These are phyloP conservation scores for Apostichopus leukothele DNA, from an alignment of 53 echinoderm and acorn worm genomes.

Conservation along the genomic window DNA sequence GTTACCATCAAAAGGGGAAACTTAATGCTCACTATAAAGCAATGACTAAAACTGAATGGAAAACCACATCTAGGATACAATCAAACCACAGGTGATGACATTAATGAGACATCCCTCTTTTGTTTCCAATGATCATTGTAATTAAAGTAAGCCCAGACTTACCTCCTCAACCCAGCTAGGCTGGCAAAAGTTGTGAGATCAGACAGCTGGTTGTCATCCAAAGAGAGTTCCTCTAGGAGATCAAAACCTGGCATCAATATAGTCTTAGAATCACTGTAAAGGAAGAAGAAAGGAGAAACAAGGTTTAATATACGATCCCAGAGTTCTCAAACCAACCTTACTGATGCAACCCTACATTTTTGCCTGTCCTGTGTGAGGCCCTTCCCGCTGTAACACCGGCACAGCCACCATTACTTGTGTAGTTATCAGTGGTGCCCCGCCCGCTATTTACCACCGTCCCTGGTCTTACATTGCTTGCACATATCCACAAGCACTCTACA, in stretches of 20 bases:
- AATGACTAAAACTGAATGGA: not conserved
- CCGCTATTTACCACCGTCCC: too few relatives aligned
- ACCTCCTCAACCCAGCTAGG: constrained; percentile 86
- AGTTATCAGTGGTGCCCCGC: too few relatives aligned
- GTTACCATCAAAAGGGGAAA: not conserved
- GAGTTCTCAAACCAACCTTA: too few relatives aligned
- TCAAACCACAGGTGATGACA: constrained; percentile 19
- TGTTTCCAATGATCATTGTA: constrained; percentile 24
- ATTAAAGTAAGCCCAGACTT: constrained; percentile 8
- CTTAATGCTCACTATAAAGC: not conserved
- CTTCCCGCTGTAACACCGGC: too few relatives aligned
- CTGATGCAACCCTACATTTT: too few relatives aligned
- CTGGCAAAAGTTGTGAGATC: constrained; percentile 91
- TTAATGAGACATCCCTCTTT: constrained; percentile 16
- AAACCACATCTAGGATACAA: constrained; percentile 3
- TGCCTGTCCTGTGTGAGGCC: too few relatives aligned
- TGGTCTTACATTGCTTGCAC: too few relatives aligned
- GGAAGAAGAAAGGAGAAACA: not conserved
- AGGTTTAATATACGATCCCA: not conserved
- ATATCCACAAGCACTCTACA: too few relatives aligned
- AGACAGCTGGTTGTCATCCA: constrained; percentile 90
- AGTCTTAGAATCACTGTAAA: constrained; percentile 54
- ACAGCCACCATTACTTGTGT: too few relatives aligned
- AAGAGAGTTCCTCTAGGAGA: constrained; percentile 74
- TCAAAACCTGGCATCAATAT: constrained; percentile 67